A percentile compares a stretch with the other conserved stretches of the same genome.
Conservation (phyloP, 1,140 invertebrate species). For the Antheraea pernyi region DNA sequence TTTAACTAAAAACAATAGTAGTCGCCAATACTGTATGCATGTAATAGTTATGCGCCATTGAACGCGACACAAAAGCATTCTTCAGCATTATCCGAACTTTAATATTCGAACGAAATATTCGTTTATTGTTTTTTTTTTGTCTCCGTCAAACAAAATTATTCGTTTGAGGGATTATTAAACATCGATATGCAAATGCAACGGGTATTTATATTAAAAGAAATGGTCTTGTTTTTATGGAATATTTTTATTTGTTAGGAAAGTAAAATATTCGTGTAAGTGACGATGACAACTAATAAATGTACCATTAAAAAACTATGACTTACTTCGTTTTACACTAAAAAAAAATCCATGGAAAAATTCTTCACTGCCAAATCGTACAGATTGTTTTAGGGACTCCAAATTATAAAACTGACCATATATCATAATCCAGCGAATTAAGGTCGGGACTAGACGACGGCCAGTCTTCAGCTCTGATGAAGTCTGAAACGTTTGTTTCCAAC, state of each 20-base stretch:
- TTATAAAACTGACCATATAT: too few relatives aligned
- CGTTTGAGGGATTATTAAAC: background rate
- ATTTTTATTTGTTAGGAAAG: background rate
- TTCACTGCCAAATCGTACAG: too few relatives aligned
- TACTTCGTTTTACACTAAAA: too few relatives aligned
- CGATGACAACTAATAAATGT: too few relatives aligned
- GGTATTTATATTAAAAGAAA: background rate
- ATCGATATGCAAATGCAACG: background rate
- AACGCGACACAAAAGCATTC: slow-evolving; percentile 57
- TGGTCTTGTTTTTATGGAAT: background rate
- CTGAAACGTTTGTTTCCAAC: too few relatives aligned
- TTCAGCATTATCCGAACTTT: slow-evolving; percentile 52
- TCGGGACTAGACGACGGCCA: too few relatives aligned
- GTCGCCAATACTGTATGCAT: background rate
- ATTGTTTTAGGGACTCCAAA: too few relatives aligned
- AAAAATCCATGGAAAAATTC: too few relatives aligned
- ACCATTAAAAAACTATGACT: too few relatives aligned
- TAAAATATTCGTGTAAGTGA: too few relatives aligned
- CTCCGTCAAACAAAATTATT: background rate
- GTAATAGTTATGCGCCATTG: slow-evolving; percentile 9
- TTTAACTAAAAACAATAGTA: background rate
- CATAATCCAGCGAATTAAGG: too few relatives aligned
- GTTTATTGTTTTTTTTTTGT: slow-evolving; percentile 18
- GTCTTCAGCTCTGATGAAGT: too few relatives aligned
- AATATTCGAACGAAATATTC: slow-evolving; percentile 59